Evolutionary conservation across 2,888 invertebrate species (phyloP), one percentile per base, ranked within the genome.

Genomic region (Limnephilus auricula): DNA sequence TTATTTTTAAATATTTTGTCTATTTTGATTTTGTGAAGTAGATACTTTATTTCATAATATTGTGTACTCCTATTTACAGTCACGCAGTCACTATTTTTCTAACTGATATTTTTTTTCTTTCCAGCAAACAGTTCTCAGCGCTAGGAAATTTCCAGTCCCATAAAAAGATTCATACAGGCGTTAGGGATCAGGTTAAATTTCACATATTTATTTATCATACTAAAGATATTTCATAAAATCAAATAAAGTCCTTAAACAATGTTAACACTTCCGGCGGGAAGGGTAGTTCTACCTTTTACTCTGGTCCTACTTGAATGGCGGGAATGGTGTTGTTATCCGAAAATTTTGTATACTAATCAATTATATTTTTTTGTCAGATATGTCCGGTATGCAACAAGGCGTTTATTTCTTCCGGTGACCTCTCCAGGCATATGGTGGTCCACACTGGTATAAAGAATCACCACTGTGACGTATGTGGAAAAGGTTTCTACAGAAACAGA

Each of bases 61-160:
- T 15, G 4, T 18, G 4, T 50, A 18, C 50, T 50, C 18, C 18
- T 50, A 50, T 50, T 50, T 18, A 37, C 50, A 50, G 50, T 2
- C 18, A 50, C 3, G 3, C 18, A 15, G 15, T 79, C 30, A 13
- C 79, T 79, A 30, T n/a, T 79, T 79, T 79, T 79, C 15, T 80
- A 32, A 32, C 80, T 80, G 13, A 31, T 83, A 12, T 89, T 32
- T 91, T 86, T 37, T 79, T 85, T 40, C 85, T 91, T 93, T 91
- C 80, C 94, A 96, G 97, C 89, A 97, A 97, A 94, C 95, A 95
- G 93, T 97, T 97, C 94, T 96, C 96, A 0, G 96, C 97, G 0
- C 95, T 96, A 94, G 96, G 97, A 0, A 97, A 97, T 94, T 96
- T 97, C 92, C 96, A 96, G 93, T 96, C 96, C 1, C 97, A 97